phyloP scores from a whole-genome alignment of 2,888 invertebrate species.

The Liopterus haemorrhoidalis region DNA sequence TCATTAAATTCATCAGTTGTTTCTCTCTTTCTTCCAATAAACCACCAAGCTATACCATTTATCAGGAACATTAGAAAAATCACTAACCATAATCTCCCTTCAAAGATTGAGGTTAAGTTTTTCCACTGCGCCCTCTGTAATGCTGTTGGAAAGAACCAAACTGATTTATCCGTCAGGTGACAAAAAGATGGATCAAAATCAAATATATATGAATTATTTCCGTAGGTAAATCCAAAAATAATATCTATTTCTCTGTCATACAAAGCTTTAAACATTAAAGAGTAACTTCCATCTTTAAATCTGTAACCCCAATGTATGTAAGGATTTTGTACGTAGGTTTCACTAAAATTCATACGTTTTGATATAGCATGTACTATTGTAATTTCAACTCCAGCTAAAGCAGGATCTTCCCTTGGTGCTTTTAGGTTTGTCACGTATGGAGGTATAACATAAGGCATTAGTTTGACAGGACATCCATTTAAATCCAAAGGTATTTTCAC shows the following conservation, averaged over 20 bases:
- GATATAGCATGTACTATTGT: constrained; percentile 15
- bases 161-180: constrained; percentile 16
- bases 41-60: constrained; percentile 16
- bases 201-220: constrained; percentile 13
- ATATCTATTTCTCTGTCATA: constrained; percentile 13
- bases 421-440: constrained; percentile 15
- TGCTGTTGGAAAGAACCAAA: constrained; percentile 17
- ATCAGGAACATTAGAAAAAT: constrained; percentile 17
- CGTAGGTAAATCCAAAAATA: constrained; percentile 18
- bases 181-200: constrained; percentile 15
- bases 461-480: constrained; percentile 11
- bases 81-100: constrained; percentile 10
- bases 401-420: constrained; percentile 9
- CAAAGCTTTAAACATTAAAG: constrained; percentile 17
- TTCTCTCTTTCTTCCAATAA: constrained; percentile 12
- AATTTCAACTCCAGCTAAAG: constrained; percentile 14
- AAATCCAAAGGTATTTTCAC: constrained; percentile 16
- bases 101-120: constrained; percentile 16
- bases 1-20: constrained; percentile 8
- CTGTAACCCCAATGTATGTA: constrained; percentile 17
- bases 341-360: constrained; percentile 11
- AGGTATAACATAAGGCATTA: constrained; percentile 13
- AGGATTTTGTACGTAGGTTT: constrained; percentile 10
- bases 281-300: constrained; percentile 10
- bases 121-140: constrained; percentile 17